Evolutionary conservation across 2,113 vertebrate species (phyloP).

Genomic region (Heliornis fulica): DNA sequence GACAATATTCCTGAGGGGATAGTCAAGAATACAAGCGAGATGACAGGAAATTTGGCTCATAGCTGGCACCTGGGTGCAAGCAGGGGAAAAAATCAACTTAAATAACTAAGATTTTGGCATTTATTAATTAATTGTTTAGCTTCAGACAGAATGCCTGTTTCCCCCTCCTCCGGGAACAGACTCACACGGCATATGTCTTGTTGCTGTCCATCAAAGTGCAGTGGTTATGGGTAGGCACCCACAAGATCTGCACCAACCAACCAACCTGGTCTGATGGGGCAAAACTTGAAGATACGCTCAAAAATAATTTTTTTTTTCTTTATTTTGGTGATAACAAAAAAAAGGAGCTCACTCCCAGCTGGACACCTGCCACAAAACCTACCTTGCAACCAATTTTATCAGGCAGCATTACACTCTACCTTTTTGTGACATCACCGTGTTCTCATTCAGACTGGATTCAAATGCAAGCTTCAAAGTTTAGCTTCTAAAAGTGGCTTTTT

Average conservation of each 20-base stretch:
- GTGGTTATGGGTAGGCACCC: neutral
- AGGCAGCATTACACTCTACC: neutral
- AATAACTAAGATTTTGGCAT: neutral
- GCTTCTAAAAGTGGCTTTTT: neutral
- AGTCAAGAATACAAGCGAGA: neutral
- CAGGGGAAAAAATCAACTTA: neutral
- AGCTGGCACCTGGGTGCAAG: neutral
- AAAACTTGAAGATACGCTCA: neutral
- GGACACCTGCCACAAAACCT: neutral
- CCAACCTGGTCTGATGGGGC: neutral
- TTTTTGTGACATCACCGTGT: neutral
- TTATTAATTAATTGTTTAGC: neutral
- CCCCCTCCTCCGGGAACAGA: neutral
- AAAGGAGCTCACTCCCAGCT: neutral
- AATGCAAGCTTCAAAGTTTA: neutral
- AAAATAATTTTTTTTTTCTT: neutral
- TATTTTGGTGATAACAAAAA: neutral
- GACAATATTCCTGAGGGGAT: neutral
- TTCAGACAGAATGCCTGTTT: neutral
- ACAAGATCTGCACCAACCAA: neutral
- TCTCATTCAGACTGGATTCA: neutral
- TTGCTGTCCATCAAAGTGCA: neutral
- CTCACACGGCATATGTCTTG: neutral
- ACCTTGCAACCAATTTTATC: neutral
- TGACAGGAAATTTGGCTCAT: rapidly evolving